Percentiles rank a stretch among this genome's conserved stretches.
Conservation (phyloP, 92 coral and sea anemone species). For the Diadumene lineata region DNA sequence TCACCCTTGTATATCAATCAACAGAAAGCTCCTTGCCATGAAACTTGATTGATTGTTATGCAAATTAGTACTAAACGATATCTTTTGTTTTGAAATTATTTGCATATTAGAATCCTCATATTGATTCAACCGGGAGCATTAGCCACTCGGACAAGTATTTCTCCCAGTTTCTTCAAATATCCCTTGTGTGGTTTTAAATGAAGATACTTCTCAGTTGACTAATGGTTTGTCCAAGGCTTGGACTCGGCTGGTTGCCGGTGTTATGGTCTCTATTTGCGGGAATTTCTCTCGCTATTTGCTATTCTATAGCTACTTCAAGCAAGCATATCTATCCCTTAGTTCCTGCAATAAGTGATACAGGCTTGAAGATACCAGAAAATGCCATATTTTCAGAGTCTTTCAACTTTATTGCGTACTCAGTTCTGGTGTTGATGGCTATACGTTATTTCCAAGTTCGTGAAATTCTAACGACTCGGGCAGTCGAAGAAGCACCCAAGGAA, state of each 20-base stretch:
- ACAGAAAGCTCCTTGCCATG: neutral
- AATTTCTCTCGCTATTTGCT: conserved; percentile 55
- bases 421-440: conserved; percentile 62
- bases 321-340: conserved; percentile 68
- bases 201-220: neutral
- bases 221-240: conserved; percentile 52
- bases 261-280: conserved; percentile 70
- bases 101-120: neutral
- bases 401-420: conserved; percentile 68
- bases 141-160: no score
- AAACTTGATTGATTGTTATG: neutral
- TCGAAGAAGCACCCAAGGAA: conserved; percentile 49
- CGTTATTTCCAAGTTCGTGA: conserved; percentile 71
- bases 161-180: neutral
- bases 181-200: neutral
- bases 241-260: conserved; percentile 72
- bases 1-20: no score
- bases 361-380: conserved; percentile 71
- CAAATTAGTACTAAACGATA: neutral
- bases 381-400: conserved; percentile 75
- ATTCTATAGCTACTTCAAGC: conserved; percentile 55
- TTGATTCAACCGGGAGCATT: neutral
- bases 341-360: conserved; percentile 82
- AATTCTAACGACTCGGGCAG: conserved; percentile 46
- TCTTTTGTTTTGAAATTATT: neutral